Evolutionary conservation across 2,888 invertebrate species (phyloP).

Genomic region (Dinocampus coccinellae): DNA sequence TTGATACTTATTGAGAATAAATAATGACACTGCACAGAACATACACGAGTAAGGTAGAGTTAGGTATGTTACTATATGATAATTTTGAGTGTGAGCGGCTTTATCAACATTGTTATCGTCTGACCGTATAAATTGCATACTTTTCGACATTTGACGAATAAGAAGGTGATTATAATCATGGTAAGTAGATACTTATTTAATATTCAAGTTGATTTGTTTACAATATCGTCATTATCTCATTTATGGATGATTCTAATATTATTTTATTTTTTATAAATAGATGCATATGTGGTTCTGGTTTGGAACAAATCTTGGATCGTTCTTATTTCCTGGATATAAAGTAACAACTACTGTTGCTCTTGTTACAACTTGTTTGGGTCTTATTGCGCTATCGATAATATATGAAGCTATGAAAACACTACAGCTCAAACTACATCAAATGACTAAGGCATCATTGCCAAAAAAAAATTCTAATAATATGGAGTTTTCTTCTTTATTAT

Average conservation of each 20-base stretch:
- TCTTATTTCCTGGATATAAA: conserved; percentile 76
- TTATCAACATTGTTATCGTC: conserved; percentile 20
- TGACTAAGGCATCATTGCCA: conserved; percentile 62
- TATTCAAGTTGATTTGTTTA: not conserved
- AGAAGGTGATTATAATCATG: not conserved
- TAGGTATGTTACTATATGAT: conserved; percentile 3
- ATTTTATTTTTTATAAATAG: not conserved
- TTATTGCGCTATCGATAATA: conserved; percentile 74
- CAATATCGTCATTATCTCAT: not conserved
- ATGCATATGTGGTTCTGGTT: conserved; percentile 81
- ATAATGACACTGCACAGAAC: not conserved
- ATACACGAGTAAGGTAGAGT: not conserved
- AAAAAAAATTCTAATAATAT: conserved; percentile 63
- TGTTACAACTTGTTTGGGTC: conserved; percentile 73
- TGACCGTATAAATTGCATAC: not conserved
- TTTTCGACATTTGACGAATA: not conserved
- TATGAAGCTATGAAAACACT: conserved; percentile 74
- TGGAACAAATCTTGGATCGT: conserved; percentile 75
- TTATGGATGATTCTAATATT: no score
- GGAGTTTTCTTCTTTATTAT: conserved; percentile 69
- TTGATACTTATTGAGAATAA: not conserved
- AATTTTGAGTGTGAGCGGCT: not conserved
- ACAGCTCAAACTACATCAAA: conserved; percentile 69
- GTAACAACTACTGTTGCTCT: conserved; percentile 71
- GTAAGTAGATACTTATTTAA: not conserved